Base-by-base conservation (phyloP, 1,140 invertebrate genomes). In the Platorchestia sp. region DNA sequence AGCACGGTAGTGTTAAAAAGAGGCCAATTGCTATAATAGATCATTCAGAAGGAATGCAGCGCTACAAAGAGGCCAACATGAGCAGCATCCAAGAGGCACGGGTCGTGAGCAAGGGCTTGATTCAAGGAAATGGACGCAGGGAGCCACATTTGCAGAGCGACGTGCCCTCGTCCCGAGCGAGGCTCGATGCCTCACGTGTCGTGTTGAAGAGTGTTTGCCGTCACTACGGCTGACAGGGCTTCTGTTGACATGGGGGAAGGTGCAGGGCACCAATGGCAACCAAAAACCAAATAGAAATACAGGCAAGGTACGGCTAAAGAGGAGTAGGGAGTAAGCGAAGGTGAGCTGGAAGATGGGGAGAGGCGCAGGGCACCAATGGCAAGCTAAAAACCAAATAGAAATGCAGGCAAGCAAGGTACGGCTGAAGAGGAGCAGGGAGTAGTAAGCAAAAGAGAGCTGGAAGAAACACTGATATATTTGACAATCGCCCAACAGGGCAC, bases 191-290 rank as follows among this genome's bases (percentile, higher is more conserved):
- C 10, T 42, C n/a, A 89, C n/a, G 87, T 89, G 43, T 89, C 43
- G 14, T 89, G 87, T 43, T 89, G 41, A 89, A 14, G 87, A 89
- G 87, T 43, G n/a, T 89, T 43, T 89, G 41, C 41, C 87, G 41
- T 89, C 86, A 86, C 36, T n/a, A n/a, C 36, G 43, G 41, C 87
- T 89, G 87, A 89, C 87, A 89, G 87, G 86, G n/a, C 87, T 89
- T 41, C n/a, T 89, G 87, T 89, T 89, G 14, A 43, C 36, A 89
- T 44, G 41, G 43, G 41, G 41, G 10, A 14, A 89, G 87, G 87
- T 14, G 36, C 5, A 5, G 36, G 36, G 43, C 14, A 42, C 36
- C 10, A 89, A 43, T 36, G 47, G 47, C 47, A 10, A 6, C 47
- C 19, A 51, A 51, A 51, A 51, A 51, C 47, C 7, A 51, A 51